A percentile compares a stretch with the other conserved stretches of the same genome.
phyloP scores from a whole-genome alignment of 53 echinoderm and acorn worm species.

The Temnopleurus reevesii region DNA sequence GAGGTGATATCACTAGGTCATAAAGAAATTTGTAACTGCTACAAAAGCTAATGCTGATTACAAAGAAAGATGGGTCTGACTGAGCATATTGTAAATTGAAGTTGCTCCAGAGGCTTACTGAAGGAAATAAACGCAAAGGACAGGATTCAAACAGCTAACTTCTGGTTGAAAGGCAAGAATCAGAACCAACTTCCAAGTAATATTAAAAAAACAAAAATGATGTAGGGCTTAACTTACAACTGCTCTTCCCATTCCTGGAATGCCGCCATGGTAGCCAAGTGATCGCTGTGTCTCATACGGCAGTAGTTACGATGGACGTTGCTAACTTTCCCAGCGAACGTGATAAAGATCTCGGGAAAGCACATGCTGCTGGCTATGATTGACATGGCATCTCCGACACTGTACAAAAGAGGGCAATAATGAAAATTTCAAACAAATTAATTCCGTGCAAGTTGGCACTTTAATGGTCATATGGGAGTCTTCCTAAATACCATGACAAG shows the following conservation, averaged over 20 bases:
- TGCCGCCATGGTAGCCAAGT: slow-evolving; percentile 85
- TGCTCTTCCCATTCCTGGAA: slow-evolving; percentile 96
- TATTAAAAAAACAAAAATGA: not conserved
- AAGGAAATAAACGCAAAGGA: too few species aligned
- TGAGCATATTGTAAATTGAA: too few species aligned
- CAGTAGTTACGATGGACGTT: slow-evolving; percentile 78
- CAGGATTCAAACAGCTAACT: too few species aligned
- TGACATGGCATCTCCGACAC: slow-evolving; percentile 92
- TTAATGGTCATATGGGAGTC: too few species aligned
- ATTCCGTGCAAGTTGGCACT: too few species aligned
- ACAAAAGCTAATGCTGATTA: too few species aligned
- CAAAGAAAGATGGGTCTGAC: too few species aligned
- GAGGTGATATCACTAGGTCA: too few species aligned
- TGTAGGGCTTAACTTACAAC: slow-evolving; percentile 67
- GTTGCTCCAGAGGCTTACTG: too few species aligned
- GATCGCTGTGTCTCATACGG: slow-evolving; percentile 83
- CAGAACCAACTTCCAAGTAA: not conserved
- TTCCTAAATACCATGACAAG: too few species aligned
- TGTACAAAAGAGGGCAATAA: slow-evolving; percentile 9
- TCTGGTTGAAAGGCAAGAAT: too few species aligned
- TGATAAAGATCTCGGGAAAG: slow-evolving; percentile 95
- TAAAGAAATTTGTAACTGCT: too few species aligned
- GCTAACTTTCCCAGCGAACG: slow-evolving; percentile 86
- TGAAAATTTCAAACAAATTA: not conserved
- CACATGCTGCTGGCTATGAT: slow-evolving; percentile 85